Base-by-base conservation (phyloP, 2,113 vertebrate genomes). In the Eira barbara region DNA sequence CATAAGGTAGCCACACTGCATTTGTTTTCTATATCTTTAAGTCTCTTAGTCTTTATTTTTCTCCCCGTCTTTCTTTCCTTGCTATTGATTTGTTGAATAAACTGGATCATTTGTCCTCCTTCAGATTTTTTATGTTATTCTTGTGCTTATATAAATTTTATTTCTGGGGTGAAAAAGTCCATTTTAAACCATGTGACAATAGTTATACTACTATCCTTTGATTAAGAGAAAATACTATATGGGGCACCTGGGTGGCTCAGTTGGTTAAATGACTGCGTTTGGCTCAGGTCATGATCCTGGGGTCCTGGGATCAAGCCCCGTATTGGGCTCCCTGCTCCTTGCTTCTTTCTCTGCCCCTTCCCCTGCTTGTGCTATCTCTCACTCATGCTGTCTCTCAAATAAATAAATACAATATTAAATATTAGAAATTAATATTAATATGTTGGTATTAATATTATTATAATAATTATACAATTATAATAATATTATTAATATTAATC, bases 51-150 rank as follows among this genome's bases (percentile, higher is more conserved):
- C 27, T 67, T 34, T 83, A 7, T 76, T 83, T 76, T 82, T 36
- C 45, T 67, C 27, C 45, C 8, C 5, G 4, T 94, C 23, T 86
- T 94, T 63, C 47, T 94, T 52, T 96, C 57, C 65, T 59, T 63
- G 57, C 6, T 47, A 76, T 76, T 83, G 34, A 73, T 73, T 94
- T 73, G 42, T 73, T 73, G n/a, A 55, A 42, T 20, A 52, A 82
- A 42, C 42, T 42, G 27, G 21, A 10, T 76, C 17, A 65, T 95
- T 91, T 91, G 49, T 78, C 12, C 84, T 36, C 10, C 45, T 31
- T 79, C 45, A 92, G n/a, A n/a, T 74, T 55, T 87, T 95, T 73
- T 71, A 45, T 90, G 55, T 86, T 91, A 76, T 69, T 88, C 39
- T 21, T 88, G 49, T 88, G 57, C n/a, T n/a, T 25, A 69, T 34